Evolutionary conservation across 2,797 vertebrate species (phyloP), one percentile per base, ranked within the genome.

Genomic region (Esox lucius): DNA sequence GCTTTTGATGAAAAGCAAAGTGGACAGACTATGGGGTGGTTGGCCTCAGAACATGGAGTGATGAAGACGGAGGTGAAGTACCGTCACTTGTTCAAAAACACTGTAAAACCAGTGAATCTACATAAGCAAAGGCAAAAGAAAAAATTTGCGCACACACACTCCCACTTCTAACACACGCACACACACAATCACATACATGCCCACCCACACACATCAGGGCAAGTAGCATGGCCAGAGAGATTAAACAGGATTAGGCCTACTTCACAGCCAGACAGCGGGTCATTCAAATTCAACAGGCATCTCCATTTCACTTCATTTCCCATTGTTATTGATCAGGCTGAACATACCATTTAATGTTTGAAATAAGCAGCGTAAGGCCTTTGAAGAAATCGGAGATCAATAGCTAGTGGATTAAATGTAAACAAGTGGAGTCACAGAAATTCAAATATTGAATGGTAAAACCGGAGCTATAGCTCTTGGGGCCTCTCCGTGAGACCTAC

Each of bases 341-440:
- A 89, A 86, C 88, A 90, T 90, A 92, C 90, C 81, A 88, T 93
- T 93, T 87, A 81, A 90, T 90, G 87, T 92, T 85, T 93, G 90
- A 92, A 90, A 90, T 90, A 91, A 86, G 91, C 83, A 81, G 83
- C 73, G 79, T 46, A 75, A 78, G 68, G 73, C 84, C 86, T 87
- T 88, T 89, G 89, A 86, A 91, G 90, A 90, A 88, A 85, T 78
- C 84, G 86, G 87, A 91, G 93, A 96, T 94, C 94, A 94, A 95
- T 92, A 92, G 78, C 74, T 75, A 86, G 87, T 90, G 91, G 91
- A 95, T 95, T 92, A 88, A 92, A 95, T 92, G 93, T 91, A 92
- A 95, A 93, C 81, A 88, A 92, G 84, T 83, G 90, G 90, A 92
- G 92, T 85, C 74, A 91, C 92, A 91, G 87, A 90, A 93, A 90